Percentiles rank a stretch among this genome's conserved stretches.
phyloP scores from a whole-genome alignment of 1,140 invertebrate genomes.

The Globodera rostochiensis region DNA sequence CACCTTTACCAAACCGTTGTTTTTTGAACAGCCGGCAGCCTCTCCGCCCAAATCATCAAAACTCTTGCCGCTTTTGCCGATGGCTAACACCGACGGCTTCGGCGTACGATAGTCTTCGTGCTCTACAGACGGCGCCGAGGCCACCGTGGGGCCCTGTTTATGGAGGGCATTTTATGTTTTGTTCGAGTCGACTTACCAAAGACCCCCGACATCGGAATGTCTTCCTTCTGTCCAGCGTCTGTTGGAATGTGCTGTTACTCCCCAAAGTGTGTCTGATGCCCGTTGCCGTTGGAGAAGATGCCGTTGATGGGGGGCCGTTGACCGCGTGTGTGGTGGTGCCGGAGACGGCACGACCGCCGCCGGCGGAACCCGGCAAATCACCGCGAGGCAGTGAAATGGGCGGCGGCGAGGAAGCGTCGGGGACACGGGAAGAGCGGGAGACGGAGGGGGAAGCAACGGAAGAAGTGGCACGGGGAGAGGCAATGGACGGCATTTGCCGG shows the following conservation, averaged over 20 bases:
- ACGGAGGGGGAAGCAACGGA: neutral
- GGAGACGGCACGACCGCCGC: neutral
- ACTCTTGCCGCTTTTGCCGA: conserved; percentile 61
- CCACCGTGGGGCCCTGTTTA: conserved; percentile 61
- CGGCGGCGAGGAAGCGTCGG: neutral
- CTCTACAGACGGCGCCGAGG: conserved; percentile 62
- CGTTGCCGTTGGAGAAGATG: conserved; percentile 23
- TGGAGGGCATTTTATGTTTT: neutral
- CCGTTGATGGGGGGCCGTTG: neutral
- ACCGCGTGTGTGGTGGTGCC: neutral
- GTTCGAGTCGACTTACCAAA: conserved; percentile 40
- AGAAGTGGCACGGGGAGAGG: neutral
- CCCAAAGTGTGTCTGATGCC: conserved; percentile 19
- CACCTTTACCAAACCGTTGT: conserved; percentile 64
- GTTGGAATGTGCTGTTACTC: conserved; percentile 43
- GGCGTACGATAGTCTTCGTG: conserved; percentile 66
- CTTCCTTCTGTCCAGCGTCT: conserved; percentile 51
- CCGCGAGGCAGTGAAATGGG: neutral
- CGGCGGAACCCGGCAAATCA: neutral
- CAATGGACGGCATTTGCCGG: neutral
- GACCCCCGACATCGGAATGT: conserved; percentile 47
- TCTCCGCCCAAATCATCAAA: conserved; percentile 61
- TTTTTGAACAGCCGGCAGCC: conserved; percentile 45
- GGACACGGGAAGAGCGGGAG: neutral
- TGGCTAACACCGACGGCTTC: conserved; percentile 53